Evolutionary conservation across 2,888 invertebrate genomes (phyloP).

Genomic region (Notocelia uddmanniana): DNA sequence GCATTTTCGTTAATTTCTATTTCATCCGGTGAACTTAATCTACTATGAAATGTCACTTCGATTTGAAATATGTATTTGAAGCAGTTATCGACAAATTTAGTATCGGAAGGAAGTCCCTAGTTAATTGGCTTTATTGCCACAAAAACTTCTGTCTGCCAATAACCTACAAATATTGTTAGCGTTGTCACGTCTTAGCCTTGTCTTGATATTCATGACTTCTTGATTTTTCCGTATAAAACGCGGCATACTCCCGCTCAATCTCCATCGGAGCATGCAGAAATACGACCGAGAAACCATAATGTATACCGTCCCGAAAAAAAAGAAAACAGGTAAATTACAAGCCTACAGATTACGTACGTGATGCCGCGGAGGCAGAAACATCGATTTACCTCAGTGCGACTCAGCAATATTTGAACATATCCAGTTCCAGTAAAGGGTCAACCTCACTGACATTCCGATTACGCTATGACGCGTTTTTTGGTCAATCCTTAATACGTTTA

Average conservation of each 20-base stretch:
- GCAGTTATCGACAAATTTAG: no score
- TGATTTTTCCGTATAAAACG: slow-evolving; percentile 60
- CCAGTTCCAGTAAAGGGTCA: slow-evolving; percentile 18
- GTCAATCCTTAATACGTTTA: background rate
- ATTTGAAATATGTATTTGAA: no score
- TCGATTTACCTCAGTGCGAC: slow-evolving; percentile 72
- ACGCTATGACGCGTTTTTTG: background rate
- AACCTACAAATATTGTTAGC: slow-evolving; percentile 4
- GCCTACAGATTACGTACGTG: slow-evolving; percentile 66
- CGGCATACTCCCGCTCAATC: slow-evolving; percentile 71
- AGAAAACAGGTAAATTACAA: slow-evolving; percentile 60
- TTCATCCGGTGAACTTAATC: no score
- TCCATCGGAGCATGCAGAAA: slow-evolving; percentile 72
- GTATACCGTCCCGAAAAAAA: slow-evolving; percentile 64
- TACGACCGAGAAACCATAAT: slow-evolving; percentile 72
- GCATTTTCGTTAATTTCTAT: no score
- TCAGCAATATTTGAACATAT: slow-evolving; percentile 66
- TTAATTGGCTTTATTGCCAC: no score
- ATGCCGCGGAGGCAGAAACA: slow-evolving; percentile 74
- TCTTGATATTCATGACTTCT: slow-evolving; percentile 50
- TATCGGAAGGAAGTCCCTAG: no score
- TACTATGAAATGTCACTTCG: no score
- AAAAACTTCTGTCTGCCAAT: background rate
- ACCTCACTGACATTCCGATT: background rate
- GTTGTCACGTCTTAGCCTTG: slow-evolving; percentile 15